A percentile compares a stretch with the other conserved stretches of the same genome.
Evolutionary conservation across 2,113 vertebrate species (phyloP).

Genomic region (Festucalex cinctus): DNA sequence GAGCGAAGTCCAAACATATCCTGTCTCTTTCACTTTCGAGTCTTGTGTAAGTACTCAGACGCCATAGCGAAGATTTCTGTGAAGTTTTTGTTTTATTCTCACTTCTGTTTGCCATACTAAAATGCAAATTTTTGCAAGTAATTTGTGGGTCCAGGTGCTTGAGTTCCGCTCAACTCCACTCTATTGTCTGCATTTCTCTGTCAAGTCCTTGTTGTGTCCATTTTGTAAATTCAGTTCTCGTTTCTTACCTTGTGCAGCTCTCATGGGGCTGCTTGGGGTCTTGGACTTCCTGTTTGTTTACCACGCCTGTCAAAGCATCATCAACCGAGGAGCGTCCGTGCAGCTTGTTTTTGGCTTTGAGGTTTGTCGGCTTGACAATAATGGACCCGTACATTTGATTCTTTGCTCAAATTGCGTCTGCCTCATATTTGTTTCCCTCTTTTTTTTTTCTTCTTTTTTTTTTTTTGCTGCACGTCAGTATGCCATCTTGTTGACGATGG

Average conservation of each 20-base stretch:
- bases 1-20: conserved; percentile 97
- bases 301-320: conserved; percentile 93
- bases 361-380: conserved; percentile 60
- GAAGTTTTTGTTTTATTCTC: not conserved
- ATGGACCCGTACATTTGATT: not conserved
- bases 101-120: not conserved
- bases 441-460: not conserved
- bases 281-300: conserved; percentile 91
- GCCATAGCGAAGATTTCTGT: not conserved
- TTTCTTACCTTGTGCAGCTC: conserved; percentile 66
- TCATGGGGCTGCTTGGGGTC: conserved; percentile 83
- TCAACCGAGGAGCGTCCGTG: conserved; percentile 90
- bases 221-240: not conserved
- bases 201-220: not conserved
- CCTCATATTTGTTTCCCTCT: not conserved
- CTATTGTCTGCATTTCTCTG: not conserved
- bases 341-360: conserved; percentile 97
- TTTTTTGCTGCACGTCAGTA: conserved; percentile 77
- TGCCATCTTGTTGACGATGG: conserved; percentile 94
- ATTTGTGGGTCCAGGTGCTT: conserved; percentile 19
- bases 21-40: conserved; percentile 92
- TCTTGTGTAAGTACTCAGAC: conserved; percentile 83
- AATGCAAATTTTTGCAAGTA: conserved; percentile 43
- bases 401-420: not conserved
- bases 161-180: not conserved